Base-by-base conservation (phyloP, 1,140 invertebrate genomes). In the Polypedilum pembai region DNA sequence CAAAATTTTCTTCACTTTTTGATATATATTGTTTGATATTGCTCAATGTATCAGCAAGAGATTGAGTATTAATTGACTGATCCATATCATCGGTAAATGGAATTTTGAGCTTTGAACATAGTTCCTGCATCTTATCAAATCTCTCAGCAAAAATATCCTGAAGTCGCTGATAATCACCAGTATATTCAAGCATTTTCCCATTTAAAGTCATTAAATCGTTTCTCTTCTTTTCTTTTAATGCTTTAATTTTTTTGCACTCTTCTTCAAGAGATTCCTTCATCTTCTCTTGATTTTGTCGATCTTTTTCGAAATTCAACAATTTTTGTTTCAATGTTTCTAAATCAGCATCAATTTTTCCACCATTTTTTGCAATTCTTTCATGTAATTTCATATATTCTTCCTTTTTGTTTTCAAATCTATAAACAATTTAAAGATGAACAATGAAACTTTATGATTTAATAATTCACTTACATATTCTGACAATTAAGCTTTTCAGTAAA, bases 131-230 rank as follows among this genome's bases (percentile, higher is more conserved):
- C 24, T 80, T 78, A 2, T 78, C 75, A 0, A 77, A 56, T 56
- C 80, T 74, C 41, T 81, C 76, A 3, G 74, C 3, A 20, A 77
- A 77, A 74, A 79, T 79, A 56, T 79, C 75, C 63, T 78, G 83
- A 4, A 80, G 80, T 24, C 82, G 80, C 73, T 84, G 83, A 1
- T 84, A 77, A 3, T 82, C 79, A 82, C 79, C 12, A 15, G 45
- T 56, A 15, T 33, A 33, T 33, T 33, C 24, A 33, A 3, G 24
- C 24, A 33, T 33, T 5, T 33, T 33, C 5, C 24, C 24, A 33
- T 33, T 33, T 1, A 33, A 5, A 33, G 24, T 33, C 24, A 33
- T 33, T 5, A 33, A 3, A 33, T 33, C 24, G 5, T 33, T 33
- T 33, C 24, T 33, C 24, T 33, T 33, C 24, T 33, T 33, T 5